Percentiles rank a stretch among this genome's conserved stretches.
These are phyloP conservation scores for Agrotis clavis DNA, from an alignment of 2,888 invertebrate species.

Conservation along the genomic window DNA sequence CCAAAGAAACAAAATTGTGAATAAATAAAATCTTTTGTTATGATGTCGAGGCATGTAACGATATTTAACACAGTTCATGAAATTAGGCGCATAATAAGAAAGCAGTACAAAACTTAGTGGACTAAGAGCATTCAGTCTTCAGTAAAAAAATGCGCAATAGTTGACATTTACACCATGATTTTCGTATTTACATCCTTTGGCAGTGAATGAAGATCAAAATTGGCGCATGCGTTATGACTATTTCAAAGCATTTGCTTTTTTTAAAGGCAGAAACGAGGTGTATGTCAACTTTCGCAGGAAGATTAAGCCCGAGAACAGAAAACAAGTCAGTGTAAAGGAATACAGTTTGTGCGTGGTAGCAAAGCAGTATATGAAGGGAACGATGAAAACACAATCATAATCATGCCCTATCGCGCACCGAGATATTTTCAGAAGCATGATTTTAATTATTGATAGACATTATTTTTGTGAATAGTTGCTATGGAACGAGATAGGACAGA, in stretches of 20 bases:
- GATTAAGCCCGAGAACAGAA: slow-evolving; percentile 26
- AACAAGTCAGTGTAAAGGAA: slow-evolving; percentile 8
- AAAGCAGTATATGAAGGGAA: background rate
- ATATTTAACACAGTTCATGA: slow-evolving; percentile 41
- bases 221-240: slow-evolving; percentile 52
- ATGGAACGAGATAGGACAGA: slow-evolving; percentile 7
- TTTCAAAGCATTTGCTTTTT: slow-evolving; percentile 6
- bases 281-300: slow-evolving; percentile 57
- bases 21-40: slow-evolving; percentile 48
- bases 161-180: slow-evolving; percentile 53
- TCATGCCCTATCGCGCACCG: slow-evolving; percentile 1
- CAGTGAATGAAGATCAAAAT: slow-evolving; percentile 45
- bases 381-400: background rate
- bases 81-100: slow-evolving; percentile 30
- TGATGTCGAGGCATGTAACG: slow-evolving; percentile 13
- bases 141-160: slow-evolving; percentile 46
- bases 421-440: background rate
- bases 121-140: slow-evolving; percentile 29
- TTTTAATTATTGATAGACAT: background rate
- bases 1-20: slow-evolving; percentile 45
- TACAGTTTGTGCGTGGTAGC: slow-evolving; percentile 26
- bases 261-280: slow-evolving; percentile 32
- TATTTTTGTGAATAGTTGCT: background rate
- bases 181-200: slow-evolving; percentile 49
- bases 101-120: slow-evolving; percentile 48